phyloP scores from a whole-genome alignment of 2,888 invertebrate genomes.

The Macaria notata region DNA sequence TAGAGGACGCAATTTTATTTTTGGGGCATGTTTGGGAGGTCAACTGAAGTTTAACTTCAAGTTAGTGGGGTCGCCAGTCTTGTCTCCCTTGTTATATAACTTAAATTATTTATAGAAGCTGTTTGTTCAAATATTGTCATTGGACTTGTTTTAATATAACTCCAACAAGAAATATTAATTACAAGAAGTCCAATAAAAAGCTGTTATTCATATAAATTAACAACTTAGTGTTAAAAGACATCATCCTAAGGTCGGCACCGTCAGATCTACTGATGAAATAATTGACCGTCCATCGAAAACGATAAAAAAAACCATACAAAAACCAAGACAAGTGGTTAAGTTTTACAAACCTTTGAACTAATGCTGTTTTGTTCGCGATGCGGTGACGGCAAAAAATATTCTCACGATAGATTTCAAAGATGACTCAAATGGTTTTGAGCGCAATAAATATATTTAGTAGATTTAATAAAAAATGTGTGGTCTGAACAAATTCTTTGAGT shows the following conservation, averaged over 20 bases:
- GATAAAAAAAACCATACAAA: conserved; percentile 51
- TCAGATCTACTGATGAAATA: conserved; percentile 61
- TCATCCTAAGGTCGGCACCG: conserved; percentile 16
- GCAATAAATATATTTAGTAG: too few relatives aligned
- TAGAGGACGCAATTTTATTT: too few relatives aligned
- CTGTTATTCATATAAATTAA: conserved; percentile 38
- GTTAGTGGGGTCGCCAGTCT: too few relatives aligned
- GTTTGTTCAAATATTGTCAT: too few relatives aligned
- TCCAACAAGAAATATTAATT: too few relatives aligned
- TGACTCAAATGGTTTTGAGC: conserved; percentile 8
- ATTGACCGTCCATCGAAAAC: conserved; percentile 61
- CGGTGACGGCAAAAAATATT: conserved; percentile 41
- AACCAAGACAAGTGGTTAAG: conserved; percentile 41
- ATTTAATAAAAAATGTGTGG: too few relatives aligned
- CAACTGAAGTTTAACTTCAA: too few relatives aligned
- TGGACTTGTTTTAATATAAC: too few relatives aligned
- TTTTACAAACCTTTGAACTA: conserved; percentile 38
- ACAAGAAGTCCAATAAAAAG: conserved; percentile 5
- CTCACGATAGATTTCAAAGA: conserved; percentile 38
- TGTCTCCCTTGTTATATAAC: too few relatives aligned
- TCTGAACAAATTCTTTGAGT: too few relatives aligned
- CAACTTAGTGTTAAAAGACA: conserved; percentile 52
- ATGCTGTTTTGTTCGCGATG: conserved; percentile 42
- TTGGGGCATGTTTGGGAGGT: too few relatives aligned
- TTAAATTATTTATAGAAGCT: too few relatives aligned